Base-by-base conservation (phyloP, 2,113 vertebrate genomes). In the Neolamprologus falcicula region DNA sequence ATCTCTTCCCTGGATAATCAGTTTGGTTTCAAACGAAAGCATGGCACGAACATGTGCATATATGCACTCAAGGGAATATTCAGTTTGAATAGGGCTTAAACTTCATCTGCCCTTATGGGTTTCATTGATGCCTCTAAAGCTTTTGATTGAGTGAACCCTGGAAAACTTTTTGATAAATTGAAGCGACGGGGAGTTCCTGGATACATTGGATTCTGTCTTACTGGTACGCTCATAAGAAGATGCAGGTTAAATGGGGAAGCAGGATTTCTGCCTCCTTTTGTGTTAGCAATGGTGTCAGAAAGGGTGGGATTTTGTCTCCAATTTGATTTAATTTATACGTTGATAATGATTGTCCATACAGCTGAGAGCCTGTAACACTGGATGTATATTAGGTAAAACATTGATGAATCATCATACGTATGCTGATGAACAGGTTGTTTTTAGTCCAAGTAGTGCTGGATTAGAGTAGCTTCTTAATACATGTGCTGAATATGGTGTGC, bases 31-130 rank as follows among this genome's bases (percentile, higher is more conserved):
- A 63, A 63, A 63, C 0, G 6, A 63, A 33, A 63, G 28, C 59
- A 63, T 4, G 59, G 28, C 28, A 33, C 4, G 0, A 3, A 61
- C 5, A 63, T 33, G 16, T 35, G 2, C 0, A 0, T 35, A 35
- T 63, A 63, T 63, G 6, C 61, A 66, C 10, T 66, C 17, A 66
- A n/a, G 61, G 61, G 31, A 35, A 66, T 9, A 63, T 35, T 63
- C 28, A 63, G 16, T 33, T 63, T 63, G 1, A 35, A 63, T 35
- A 63, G 31, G 59, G 17, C 31, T 0, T 0, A 63, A 63, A 35
- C 31, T 5, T 66, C 61, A 66, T 66, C 61, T 66, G 61, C 6
- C 17, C 17, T 66, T n/a, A n/a, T 66, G 31, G 19, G 9, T 1
- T 66, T 66, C 10, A n/a, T 66, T n/a, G 17, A 37, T 66, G 17